Evolutionary conservation across 2,113 vertebrate species (phyloP), one percentile per base, ranked within the genome.

Genomic region (Callipepla californica): DNA sequence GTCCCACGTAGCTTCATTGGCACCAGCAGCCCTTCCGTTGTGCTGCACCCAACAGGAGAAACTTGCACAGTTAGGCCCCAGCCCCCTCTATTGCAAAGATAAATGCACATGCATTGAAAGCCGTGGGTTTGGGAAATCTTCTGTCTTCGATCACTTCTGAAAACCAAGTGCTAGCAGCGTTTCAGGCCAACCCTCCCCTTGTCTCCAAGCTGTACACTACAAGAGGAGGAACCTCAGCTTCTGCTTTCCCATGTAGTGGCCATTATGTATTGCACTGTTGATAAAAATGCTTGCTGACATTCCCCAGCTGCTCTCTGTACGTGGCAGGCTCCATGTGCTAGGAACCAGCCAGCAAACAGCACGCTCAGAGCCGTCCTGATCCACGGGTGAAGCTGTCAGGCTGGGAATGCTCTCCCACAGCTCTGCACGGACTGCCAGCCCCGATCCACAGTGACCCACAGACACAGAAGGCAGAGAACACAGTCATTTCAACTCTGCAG

Each of bases 401-500:
- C 32, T 13, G 55, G 38, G 17, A 70, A 62, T 0, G 3, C 42
- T 26, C 2, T 14, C 69, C 93, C 86, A 76, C 40, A 7, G 3
- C 51, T 6, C 3, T 1, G 6, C 7, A 21, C 0, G 10, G 26
- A 6, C 55, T 6, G 8, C 6, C 88, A 81, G 85, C 65, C 90
- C 69, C 20, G 2, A 12, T 6, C 73, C 90, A 88, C 86, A 67
- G 66, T 2, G 23, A 23, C n/a, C 89, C 92, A 84, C 40, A 12
- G 25, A 67, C 86, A 89, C 62, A 3, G 44, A 51, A 36, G 21
- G 21, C 40, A 57, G 2, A 4, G 1, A 76, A 80, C 53, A 87
- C 55, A 59, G 59, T 55, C 30, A 2, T 85, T 93, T 79, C 72
- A 51, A 91, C 55, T 22, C 19, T 92, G 95, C 94, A 96, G 95